Evolutionary conservation across 2,113 vertebrate genomes (phyloP).

Genomic region (Macquaria australasica): DNA sequence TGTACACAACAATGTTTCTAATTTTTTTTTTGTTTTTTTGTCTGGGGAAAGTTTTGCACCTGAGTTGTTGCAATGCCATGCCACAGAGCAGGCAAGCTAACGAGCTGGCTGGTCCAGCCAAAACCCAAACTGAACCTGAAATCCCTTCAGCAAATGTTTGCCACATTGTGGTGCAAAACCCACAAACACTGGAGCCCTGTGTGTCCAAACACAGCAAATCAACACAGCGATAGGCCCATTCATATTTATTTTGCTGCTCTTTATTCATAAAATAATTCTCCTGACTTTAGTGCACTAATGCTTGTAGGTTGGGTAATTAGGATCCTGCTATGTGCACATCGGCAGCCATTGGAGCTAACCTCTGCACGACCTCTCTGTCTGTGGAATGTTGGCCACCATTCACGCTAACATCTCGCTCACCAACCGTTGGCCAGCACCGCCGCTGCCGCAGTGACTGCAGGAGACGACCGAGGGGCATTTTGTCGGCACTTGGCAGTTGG

Average conservation of each 20-base stretch:
- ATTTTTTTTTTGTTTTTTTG: not conserved
- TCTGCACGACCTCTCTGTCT: constrained; percentile 61
- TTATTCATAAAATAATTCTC: not conserved
- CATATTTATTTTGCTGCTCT: not conserved
- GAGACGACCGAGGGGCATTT: constrained; percentile 63
- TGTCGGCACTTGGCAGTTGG: constrained; percentile 61
- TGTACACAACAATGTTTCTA: constrained; percentile 59
- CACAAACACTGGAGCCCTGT: constrained; percentile 13
- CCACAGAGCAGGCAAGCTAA: constrained; percentile 45
- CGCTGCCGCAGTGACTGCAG: constrained; percentile 29
- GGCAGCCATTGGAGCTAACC: constrained; percentile 58
- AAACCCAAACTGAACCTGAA: constrained; percentile 50
- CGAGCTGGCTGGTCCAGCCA: constrained; percentile 46
- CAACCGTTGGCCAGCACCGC: constrained; percentile 35
- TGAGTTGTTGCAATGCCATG: constrained; percentile 43
- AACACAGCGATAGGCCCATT: not conserved
- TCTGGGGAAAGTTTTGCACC: constrained; percentile 45
- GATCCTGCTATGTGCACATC: constrained; percentile 43
- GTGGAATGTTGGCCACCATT: constrained; percentile 65
- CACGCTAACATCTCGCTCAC: constrained; percentile 34
- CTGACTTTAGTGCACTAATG: constrained; percentile 5
- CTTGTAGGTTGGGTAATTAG: constrained; percentile 42
- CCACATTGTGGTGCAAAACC: constrained; percentile 35
- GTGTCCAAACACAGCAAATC: constrained; percentile 9
- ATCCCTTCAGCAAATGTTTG: constrained; percentile 63